phyloP scores from a whole-genome alignment of 2,888 invertebrate genomes.

The Lasioglossum leucozonium region DNA sequence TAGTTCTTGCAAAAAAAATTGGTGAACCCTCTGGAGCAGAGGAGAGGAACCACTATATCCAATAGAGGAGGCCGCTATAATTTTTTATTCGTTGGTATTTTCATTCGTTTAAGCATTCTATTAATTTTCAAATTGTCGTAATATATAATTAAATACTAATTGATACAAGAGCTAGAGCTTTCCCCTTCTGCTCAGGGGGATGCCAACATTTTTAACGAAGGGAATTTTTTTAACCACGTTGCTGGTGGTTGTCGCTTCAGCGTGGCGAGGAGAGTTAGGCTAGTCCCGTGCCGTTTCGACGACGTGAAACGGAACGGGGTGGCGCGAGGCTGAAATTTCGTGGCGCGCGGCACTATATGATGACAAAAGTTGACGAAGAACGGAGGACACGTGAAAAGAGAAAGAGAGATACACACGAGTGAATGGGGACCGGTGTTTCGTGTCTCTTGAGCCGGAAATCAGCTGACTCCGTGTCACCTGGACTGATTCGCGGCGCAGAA shows the following conservation, averaged over 20 bases:
- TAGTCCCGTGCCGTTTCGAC: not conserved
- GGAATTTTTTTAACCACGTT: not conserved
- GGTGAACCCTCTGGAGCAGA: too few relatives aligned
- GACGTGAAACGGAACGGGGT: not conserved
- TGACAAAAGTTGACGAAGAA: not conserved
- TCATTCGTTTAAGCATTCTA: too few relatives aligned
- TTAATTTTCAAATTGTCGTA: too few relatives aligned
- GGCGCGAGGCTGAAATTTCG: slow-evolving; percentile 59
- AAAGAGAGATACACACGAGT: not conserved
- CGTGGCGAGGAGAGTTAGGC: not conserved
- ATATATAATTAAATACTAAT: too few relatives aligned
- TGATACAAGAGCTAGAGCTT: too few relatives aligned
- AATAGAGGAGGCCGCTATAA: too few relatives aligned
- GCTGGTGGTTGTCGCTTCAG: not conserved
- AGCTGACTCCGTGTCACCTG: slow-evolving; percentile 84
- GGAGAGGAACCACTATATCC: too few relatives aligned
- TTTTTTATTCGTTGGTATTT: too few relatives aligned
- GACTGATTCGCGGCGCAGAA: slow-evolving; percentile 82
- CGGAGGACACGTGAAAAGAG: not conserved
- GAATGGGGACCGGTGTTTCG: slow-evolving; percentile 28
- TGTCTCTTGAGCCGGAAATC: slow-evolving; percentile 77
- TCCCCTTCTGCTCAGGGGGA: too few relatives aligned
- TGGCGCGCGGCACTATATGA: not conserved
- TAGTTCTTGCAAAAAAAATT: not conserved
- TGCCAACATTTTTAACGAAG: too few relatives aligned